These are phyloP conservation scores for Carcina quercana DNA, from an alignment of 2,888 invertebrate genomes.

Conservation along the genomic window DNA sequence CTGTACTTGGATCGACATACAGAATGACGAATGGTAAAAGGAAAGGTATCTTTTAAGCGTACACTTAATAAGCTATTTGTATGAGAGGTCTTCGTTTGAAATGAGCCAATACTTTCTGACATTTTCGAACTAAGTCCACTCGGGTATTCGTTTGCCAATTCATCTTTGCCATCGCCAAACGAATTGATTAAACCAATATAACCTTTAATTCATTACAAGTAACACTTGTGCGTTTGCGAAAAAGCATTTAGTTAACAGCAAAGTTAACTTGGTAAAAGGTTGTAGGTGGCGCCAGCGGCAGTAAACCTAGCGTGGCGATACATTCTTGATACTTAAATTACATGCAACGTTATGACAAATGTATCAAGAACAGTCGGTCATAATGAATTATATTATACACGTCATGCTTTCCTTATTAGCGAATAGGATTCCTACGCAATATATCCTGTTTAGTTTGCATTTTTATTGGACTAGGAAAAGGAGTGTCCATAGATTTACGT, in stretches of 20 bases:
- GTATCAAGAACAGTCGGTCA: slow-evolving; percentile 5
- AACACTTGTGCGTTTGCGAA: neutral
- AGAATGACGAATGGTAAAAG: slow-evolving; percentile 66
- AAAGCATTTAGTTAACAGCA: slow-evolving; percentile 5
- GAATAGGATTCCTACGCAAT: neutral
- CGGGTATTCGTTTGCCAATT: slow-evolving; percentile 37
- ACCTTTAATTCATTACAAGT: neutral
- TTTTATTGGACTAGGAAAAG: slow-evolving; percentile 11
- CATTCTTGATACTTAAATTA: slow-evolving; percentile 32
- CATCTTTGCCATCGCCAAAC: slow-evolving; percentile 11
- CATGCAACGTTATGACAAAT: slow-evolving; percentile 32
- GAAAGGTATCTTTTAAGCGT: slow-evolving; percentile 53
- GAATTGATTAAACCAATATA: neutral
- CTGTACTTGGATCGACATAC: too few species aligned
- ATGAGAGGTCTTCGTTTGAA: slow-evolving; percentile 45
- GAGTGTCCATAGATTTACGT: too few species aligned
- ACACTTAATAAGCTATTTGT: slow-evolving; percentile 54
- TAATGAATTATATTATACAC: slow-evolving; percentile 8
- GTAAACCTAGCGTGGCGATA: slow-evolving; percentile 36
- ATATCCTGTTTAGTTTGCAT: slow-evolving; percentile 8
- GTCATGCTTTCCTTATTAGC: slow-evolving; percentile 20
- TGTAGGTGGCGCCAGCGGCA: slow-evolving; percentile 51
- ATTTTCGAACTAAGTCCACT: slow-evolving; percentile 39
- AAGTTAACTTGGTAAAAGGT: slow-evolving; percentile 26
- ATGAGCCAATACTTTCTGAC: slow-evolving; percentile 50